A percentile compares a stretch with the other conserved stretches of the same genome.
These are phyloP conservation scores for Anomalospiza imberbis DNA, from an alignment of 2,797 vertebrate species.

Conservation along the genomic window DNA sequence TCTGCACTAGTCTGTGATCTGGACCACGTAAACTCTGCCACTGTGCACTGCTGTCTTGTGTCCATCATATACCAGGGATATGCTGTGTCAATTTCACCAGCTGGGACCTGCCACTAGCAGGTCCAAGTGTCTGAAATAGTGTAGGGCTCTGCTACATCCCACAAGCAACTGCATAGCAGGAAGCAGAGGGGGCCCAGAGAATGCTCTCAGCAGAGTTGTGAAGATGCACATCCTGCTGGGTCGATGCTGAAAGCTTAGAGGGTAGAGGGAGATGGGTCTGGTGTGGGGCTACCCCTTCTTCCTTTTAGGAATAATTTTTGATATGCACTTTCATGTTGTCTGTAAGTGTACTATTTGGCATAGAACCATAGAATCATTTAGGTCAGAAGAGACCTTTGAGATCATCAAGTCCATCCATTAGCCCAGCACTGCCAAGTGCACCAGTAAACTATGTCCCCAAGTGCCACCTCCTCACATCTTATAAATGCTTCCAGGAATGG, in stretches of 20 bases:
- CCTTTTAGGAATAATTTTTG: background rate
- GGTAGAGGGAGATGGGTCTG: background rate
- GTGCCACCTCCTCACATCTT: rapidly evolving
- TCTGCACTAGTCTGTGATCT: background rate
- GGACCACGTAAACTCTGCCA: background rate
- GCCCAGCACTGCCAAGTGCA: background rate
- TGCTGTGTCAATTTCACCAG: rapidly evolving
- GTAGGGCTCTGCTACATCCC: background rate
- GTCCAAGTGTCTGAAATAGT: background rate
- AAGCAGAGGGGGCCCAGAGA: background rate
- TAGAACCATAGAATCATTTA: background rate
- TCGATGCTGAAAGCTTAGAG: background rate
- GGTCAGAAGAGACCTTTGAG: background rate
- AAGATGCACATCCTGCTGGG: background rate
- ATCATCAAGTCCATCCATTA: background rate
- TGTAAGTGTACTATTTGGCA: background rate
- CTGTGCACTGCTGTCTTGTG: background rate
- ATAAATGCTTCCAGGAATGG: background rate
- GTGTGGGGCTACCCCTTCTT: background rate
- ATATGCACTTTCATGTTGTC: background rate
- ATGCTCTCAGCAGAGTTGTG: rapidly evolving
- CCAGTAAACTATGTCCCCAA: background rate
- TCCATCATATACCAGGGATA: background rate
- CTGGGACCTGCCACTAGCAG: background rate
- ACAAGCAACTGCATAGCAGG: background rate